Evolutionary conservation across 2,113 vertebrate species (phyloP).

Genomic region (Gobio gobio): DNA sequence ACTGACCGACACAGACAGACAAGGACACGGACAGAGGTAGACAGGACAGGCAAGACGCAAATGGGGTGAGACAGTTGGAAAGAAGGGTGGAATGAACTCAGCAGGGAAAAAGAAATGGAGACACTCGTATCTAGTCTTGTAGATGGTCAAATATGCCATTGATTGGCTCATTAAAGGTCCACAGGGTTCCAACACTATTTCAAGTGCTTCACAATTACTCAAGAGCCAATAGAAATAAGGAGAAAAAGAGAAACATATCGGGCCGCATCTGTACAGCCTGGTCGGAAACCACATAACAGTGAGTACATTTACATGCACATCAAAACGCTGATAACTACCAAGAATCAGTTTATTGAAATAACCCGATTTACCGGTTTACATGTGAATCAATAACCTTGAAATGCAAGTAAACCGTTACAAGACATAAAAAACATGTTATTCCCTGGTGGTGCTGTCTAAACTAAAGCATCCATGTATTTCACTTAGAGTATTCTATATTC

Average conservation of each 20-base stretch:
- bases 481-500: too few relatives aligned
- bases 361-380: too few relatives aligned
- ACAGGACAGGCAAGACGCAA: slow-evolving; percentile 33
- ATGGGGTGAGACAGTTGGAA: slow-evolving; percentile 32
- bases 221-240: background rate
- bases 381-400: too few relatives aligned
- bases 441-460: too few relatives aligned
- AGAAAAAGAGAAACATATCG: background rate
- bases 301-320: too few relatives aligned
- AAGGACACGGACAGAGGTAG: background rate
- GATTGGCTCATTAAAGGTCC: slow-evolving; percentile 54
- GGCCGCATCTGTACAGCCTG: background rate
- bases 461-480: too few relatives aligned
- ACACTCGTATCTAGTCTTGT: slow-evolving; percentile 26
- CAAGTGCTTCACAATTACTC: slow-evolving; percentile 25
- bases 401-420: too few relatives aligned
- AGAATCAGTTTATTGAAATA: too few relatives aligned
- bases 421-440: too few relatives aligned
- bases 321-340: too few relatives aligned
- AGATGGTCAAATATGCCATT: slow-evolving; percentile 40
- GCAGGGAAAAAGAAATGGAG: slow-evolving; percentile 14
- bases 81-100: slow-evolving; percentile 14
- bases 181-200: slow-evolving; percentile 29
- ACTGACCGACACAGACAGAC: slow-evolving; percentile 27
- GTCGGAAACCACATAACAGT: background rate